phyloP scores from a whole-genome alignment of 1,140 invertebrate species.

The Drosophila bocqueti region DNA sequence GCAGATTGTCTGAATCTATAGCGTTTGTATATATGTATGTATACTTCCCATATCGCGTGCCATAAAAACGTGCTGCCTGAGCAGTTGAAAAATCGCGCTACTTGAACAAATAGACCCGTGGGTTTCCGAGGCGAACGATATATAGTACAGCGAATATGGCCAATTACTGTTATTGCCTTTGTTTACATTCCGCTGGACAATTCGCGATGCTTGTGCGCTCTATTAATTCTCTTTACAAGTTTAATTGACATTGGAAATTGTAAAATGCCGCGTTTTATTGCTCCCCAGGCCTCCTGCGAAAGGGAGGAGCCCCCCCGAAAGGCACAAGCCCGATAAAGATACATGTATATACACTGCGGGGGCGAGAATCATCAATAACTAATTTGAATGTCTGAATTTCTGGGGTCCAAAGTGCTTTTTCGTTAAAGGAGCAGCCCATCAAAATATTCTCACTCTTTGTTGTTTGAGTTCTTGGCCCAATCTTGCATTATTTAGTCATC shows the following conservation, averaged over 20 bases:
- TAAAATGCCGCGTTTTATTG: slow-evolving; percentile 58
- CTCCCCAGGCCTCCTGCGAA: slow-evolving; percentile 42
- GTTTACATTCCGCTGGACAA: slow-evolving; percentile 66
- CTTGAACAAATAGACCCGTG: slow-evolving; percentile 12
- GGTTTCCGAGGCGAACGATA: slow-evolving; percentile 12
- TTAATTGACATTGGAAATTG: slow-evolving; percentile 75
- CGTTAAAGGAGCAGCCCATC: slow-evolving; percentile 3
- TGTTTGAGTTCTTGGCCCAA: background rate
- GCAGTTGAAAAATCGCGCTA: slow-evolving; percentile 13
- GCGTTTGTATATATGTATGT: no score
- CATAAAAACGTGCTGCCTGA: slow-evolving; percentile 57
- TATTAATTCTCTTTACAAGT: slow-evolving; percentile 71
- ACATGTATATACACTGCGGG: slow-evolving; percentile 3
- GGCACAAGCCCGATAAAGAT: slow-evolving; percentile 31
- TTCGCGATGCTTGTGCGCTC: slow-evolving; percentile 43
- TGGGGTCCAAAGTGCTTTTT: slow-evolving; percentile 12
- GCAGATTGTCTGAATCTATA: background rate
- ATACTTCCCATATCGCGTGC: slow-evolving; percentile 38
- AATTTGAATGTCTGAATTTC: slow-evolving; percentile 42
- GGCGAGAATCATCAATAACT: slow-evolving; percentile 32
- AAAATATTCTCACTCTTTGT: background rate
- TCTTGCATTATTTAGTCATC: slow-evolving; percentile 27
- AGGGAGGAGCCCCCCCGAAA: slow-evolving; percentile 16
- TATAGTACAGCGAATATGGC: slow-evolving; percentile 19
- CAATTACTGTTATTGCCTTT: slow-evolving; percentile 58